Conservation (phyloP, 2,113 vertebrate genomes). For the Copsychus sechellarum region DNA sequence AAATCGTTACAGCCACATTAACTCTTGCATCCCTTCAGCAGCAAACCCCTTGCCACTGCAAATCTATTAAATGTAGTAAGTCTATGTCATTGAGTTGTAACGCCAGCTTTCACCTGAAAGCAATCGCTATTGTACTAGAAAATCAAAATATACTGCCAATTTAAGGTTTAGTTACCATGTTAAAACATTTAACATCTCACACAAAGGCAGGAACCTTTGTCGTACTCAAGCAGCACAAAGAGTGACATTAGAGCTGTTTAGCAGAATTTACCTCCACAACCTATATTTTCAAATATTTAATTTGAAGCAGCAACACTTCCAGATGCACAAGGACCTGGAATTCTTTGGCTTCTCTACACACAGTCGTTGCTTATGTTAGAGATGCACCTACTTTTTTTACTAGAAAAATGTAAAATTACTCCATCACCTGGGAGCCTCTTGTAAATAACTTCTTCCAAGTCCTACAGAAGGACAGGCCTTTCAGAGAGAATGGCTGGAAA, state of each 20-base stretch:
- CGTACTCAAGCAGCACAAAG: neutral
- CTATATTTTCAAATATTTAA: neutral
- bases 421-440: neutral
- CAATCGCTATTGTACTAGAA: neutral
- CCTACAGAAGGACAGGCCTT: neutral
- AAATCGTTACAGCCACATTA: neutral
- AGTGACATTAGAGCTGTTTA: rapidly evolving
- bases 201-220: neutral
- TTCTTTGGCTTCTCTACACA: neutral
- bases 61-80: neutral
- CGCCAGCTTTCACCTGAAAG: neutral
- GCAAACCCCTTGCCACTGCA: neutral
- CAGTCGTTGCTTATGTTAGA: neutral
- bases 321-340: neutral
- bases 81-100: neutral
- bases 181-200: neutral
- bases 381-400: neutral
- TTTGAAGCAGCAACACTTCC: neutral
- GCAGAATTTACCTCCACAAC: neutral
- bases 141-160: neutral
- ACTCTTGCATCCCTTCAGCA: neutral
- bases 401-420: neutral
- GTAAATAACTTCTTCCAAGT: neutral
- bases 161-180: neutral
- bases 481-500: neutral